Evolutionary conservation across 2,113 vertebrate species (phyloP).

Genomic region (Clarias macrocephalus): DNA sequence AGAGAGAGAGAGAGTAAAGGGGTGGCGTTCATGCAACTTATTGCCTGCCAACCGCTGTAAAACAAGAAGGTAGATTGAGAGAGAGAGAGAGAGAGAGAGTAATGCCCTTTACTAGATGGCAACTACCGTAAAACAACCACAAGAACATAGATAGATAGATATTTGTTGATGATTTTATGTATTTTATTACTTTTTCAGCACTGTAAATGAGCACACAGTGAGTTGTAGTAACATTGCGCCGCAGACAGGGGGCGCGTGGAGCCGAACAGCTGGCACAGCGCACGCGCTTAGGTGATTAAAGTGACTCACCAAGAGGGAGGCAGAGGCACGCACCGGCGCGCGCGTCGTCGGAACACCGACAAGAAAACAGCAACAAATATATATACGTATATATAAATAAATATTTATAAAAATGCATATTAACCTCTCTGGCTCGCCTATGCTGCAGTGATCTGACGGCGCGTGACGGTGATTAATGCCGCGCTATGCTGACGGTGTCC

Average conservation of each 20-base stretch:
- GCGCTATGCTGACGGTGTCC: slow-evolving; percentile 9
- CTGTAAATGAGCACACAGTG: no score
- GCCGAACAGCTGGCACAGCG: slow-evolving; percentile 23
- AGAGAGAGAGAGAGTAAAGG: no score
- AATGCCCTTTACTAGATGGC: no score
- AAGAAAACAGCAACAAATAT: background rate
- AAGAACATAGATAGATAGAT: no score
- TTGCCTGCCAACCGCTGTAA: no score
- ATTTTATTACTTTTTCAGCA: no score
- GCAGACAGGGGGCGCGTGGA: slow-evolving; percentile 49
- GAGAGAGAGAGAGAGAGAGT: no score
- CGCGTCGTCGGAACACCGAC: background rate
- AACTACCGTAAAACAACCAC: no score
- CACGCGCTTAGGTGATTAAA: slow-evolving; percentile 51
- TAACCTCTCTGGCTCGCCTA: background rate
- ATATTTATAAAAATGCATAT: background rate
- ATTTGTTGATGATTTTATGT: no score
- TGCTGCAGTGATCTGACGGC: background rate
- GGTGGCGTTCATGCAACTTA: no score
- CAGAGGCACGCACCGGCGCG: slow-evolving; percentile 43
- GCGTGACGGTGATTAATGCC: background rate
- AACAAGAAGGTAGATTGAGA: no score
- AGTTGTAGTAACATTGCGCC: slow-evolving; percentile 30
- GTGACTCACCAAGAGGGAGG: slow-evolving; percentile 50
- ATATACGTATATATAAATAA: background rate